Base-by-base conservation (phyloP, 2,888 invertebrate genomes). In the Torymus texanus region DNA sequence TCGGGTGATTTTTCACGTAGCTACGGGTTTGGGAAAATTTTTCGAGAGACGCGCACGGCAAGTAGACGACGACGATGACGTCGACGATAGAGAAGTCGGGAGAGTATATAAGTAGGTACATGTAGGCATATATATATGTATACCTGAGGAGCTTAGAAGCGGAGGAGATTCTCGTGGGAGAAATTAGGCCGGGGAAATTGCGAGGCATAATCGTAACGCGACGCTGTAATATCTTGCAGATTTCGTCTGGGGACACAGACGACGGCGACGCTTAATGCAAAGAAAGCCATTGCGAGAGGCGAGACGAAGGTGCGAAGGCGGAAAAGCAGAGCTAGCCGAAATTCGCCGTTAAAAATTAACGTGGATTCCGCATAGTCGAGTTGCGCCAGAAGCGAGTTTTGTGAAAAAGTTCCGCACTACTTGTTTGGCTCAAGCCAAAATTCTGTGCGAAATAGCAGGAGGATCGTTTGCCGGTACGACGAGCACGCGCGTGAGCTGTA, bases 141-240 rank as follows among this genome's bases (percentile, higher is more conserved):
- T 12, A 18, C 10, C 2, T 2, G 11, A 4, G 61, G 71, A 29
- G 29, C 29, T 29, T n/a, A 21, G n/a, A 2, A n/a, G 29, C 13
- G 14, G 12, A 21, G 51, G 59, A 63, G 58, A 61, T 8, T 67
- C 78, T 71, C 78, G 59, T 16, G 79, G 76, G 77, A 77, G 75
- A 75, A 81, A 81, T 77, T 81, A 82, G 81, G 82, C 82, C 75
- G 79, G 65, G 83, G 78, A 84, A 84, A 82, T 84, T 83, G 84
- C 81, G 65, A 81, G 81, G 80, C 80, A 81, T 84, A 83, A 81
- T 80, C 82, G 75, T 82, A 82, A 83, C 82, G 81, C 70, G 41
- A 41, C 41, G 65, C 73, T 80, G 83, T 81, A 82, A 84, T 83
- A 83, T 83, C 83, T 41, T 8, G 41, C 80, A 83, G 82, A 78